Percentiles rank a stretch among this genome's conserved stretches.
Evolutionary conservation across 2,888 invertebrate species (phyloP).

Genomic region (Chironomus riparius): DNA sequence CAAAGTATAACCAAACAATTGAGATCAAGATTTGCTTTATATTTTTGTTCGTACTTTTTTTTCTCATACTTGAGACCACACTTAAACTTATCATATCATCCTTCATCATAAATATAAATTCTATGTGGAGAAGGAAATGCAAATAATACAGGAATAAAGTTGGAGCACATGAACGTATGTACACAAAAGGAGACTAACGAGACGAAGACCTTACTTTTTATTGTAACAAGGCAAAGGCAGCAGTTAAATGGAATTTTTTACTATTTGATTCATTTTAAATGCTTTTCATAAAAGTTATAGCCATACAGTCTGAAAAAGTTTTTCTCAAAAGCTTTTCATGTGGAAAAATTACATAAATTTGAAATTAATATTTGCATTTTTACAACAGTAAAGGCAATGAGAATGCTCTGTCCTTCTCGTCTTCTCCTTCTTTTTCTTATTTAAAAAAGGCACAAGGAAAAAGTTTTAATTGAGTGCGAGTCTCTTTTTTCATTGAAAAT

Average conservation of each 20-base stretch:
- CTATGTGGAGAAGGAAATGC: not conserved
- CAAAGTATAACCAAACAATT: no score
- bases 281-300: not conserved
- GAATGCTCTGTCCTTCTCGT: not conserved
- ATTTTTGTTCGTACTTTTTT: no score
- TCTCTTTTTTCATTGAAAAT: not conserved
- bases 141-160: not conserved
- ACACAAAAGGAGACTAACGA: not conserved
- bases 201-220: not conserved
- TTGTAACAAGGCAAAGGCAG: not conserved
- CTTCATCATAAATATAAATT: no score
- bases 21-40: no score
- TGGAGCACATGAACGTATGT: not conserved
- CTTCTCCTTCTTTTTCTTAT: not conserved
- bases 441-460: not conserved
- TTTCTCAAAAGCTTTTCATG: not conserved
- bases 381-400: not conserved
- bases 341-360: constrained; percentile 5
- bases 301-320: not conserved
- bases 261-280: not conserved
- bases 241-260: not conserved
- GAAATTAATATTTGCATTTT: constrained; percentile 8
- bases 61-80: no score
- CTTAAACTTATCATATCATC: no score
- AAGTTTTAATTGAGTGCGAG: constrained; percentile 18